Percentiles rank a stretch among this genome's conserved stretches.
These are phyloP conservation scores for Nesoenas mayeri DNA, from an alignment of 2,113 vertebrate genomes.

Conservation along the genomic window DNA sequence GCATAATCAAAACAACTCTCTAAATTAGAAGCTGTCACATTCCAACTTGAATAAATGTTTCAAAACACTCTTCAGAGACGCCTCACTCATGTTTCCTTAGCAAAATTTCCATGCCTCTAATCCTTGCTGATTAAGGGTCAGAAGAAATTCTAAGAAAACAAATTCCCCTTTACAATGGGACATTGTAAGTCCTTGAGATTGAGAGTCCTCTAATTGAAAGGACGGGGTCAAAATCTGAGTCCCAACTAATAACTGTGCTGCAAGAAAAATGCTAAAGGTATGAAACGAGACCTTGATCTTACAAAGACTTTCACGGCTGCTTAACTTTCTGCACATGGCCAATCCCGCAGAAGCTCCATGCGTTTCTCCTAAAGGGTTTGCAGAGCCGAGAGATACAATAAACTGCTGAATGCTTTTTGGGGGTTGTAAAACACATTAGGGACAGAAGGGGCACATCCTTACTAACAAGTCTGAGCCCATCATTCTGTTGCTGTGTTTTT, in stretches of 20 bases:
- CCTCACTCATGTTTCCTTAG: slow-evolving; percentile 7
- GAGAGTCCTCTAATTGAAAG: neutral
- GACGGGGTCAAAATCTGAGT: neutral
- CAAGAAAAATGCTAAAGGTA: slow-evolving; percentile 20
- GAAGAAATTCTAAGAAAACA: slow-evolving; percentile 32
- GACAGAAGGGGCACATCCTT: neutral
- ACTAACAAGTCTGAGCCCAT: neutral
- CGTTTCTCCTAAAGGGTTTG: neutral
- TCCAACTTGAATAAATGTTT: neutral
- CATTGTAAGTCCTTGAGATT: neutral
- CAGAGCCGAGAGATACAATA: neutral
- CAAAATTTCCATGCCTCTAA: slow-evolving; percentile 40
- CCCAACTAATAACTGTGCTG: slow-evolving; percentile 13
- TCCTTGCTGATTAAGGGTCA: neutral
- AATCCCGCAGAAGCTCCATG: neutral
- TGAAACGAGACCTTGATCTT: slow-evolving; percentile 17
- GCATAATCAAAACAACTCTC: slow-evolving; percentile 13
- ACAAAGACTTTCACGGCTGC: neutral
- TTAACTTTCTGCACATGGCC: neutral
- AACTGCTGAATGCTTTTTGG: neutral
- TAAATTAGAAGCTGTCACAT: slow-evolving; percentile 26
- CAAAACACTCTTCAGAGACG: slow-evolving; percentile 31
- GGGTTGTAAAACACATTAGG: neutral
- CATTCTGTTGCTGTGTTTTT: rapidly evolving
- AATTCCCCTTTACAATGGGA: slow-evolving; percentile 28